Evolutionary conservation across 2,797 vertebrate genomes (phyloP).

Genomic region (Spinus olivaceus): DNA sequence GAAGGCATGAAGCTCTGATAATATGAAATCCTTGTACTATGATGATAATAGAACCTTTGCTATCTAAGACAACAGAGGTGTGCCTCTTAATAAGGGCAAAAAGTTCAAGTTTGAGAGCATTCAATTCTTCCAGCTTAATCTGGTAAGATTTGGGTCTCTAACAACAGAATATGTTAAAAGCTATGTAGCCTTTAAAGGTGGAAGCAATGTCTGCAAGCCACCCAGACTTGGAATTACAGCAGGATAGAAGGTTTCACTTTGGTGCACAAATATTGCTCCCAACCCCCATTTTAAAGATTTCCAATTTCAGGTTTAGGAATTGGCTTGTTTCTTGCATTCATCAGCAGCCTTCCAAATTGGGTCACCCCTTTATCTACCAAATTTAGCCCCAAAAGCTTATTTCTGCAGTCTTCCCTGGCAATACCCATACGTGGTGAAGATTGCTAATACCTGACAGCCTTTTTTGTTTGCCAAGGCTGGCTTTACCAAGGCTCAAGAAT

Average conservation of each 20-base stretch:
- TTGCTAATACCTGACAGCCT: not conserved
- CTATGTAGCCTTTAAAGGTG: not conserved
- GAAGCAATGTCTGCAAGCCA: not conserved
- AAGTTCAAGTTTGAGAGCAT: not conserved
- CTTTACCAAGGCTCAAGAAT: not conserved
- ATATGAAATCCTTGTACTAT: too few species aligned
- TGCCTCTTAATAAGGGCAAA: not conserved
- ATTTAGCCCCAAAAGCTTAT: not conserved
- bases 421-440: not conserved
- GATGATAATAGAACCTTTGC: too few species aligned
- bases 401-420: not conserved
- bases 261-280: fast-evolving
- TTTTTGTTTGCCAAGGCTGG: not conserved
- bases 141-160: not conserved
- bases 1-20: too few species aligned
- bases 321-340: not conserved
- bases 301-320: not conserved
- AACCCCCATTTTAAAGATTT: not conserved
- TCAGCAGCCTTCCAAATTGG: not conserved
- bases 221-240: not conserved
- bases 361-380: not conserved
- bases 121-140: not conserved
- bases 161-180: not conserved
- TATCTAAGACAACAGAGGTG: too few species aligned
- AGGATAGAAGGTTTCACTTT: not conserved